Percentiles rank a stretch among this genome's conserved stretches.
Evolutionary conservation across 1,140 invertebrate genomes (phyloP).

Genomic region (Diachasmimorpha longicaudata): DNA sequence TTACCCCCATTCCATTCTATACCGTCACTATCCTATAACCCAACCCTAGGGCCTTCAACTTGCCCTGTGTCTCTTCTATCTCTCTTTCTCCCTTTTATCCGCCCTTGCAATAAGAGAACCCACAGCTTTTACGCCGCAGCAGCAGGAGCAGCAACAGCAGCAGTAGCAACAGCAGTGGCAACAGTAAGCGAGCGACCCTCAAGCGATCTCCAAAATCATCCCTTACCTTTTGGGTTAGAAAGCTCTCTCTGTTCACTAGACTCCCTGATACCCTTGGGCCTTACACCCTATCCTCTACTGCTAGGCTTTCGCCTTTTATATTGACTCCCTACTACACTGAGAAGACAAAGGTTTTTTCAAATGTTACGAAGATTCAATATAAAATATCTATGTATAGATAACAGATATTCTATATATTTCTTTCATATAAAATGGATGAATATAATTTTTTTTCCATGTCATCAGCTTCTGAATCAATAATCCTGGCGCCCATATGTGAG

Average conservation of each 20-base stretch:
- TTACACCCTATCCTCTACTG: too few species aligned
- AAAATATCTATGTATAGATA: too few species aligned
- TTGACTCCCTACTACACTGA: too few species aligned
- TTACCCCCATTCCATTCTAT: conserved; percentile 24
- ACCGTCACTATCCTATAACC: conserved; percentile 23
- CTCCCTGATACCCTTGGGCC: conserved; percentile 2
- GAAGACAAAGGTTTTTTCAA: too few species aligned
- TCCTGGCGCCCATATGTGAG: neutral
- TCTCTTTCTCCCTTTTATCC: conserved; percentile 34
- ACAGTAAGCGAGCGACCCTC: conserved; percentile 53
- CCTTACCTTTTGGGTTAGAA: conserved; percentile 59
- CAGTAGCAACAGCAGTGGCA: conserved; percentile 49
- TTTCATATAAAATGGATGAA: too few species aligned
- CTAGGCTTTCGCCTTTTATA: too few species aligned
- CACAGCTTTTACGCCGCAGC: conserved; percentile 47
- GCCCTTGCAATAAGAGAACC: conserved; percentile 31
- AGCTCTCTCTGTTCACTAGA: neutral
- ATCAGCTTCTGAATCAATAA: conserved; percentile 20
- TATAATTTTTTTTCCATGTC: too few species aligned
- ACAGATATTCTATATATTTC: too few species aligned
- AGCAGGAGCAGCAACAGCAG: conserved; percentile 49
- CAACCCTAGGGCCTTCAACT: conserved; percentile 18
- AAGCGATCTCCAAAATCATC: conserved; percentile 64
- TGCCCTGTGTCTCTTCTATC: neutral
- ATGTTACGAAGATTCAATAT: too few species aligned